phyloP scores from a whole-genome alignment of 2,113 vertebrate genomes.

The Sterrhoptilus dennistouni region DNA sequence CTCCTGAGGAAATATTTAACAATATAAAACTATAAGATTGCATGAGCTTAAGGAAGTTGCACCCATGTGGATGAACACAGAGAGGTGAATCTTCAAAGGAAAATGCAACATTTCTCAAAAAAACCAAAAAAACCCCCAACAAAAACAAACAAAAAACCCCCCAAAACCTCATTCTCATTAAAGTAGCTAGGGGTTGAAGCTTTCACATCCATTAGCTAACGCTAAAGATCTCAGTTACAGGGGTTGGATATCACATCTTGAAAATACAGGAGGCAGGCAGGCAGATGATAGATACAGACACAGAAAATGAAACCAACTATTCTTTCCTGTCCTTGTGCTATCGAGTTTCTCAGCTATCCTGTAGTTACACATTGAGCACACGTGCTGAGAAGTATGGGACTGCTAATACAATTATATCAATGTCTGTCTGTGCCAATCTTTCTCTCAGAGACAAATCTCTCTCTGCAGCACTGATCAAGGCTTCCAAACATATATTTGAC shows the following conservation, averaged over 20 bases:
- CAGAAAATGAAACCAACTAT: not conserved
- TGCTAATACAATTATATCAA: constrained; percentile 23
- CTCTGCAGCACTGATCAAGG: constrained; percentile 10
- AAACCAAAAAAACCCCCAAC: not conserved
- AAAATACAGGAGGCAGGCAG: not conserved
- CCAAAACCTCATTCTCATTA: not conserved
- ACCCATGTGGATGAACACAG: not conserved
- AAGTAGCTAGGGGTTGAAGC: not conserved
- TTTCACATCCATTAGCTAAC: not conserved
- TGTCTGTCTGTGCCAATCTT: not conserved
- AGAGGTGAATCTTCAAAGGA: not conserved
- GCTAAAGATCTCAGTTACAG: not conserved
- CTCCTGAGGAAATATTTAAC: not conserved
- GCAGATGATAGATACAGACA: not conserved
- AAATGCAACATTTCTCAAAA: not conserved
- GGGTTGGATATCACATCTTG: not conserved
- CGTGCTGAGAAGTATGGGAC: not conserved
- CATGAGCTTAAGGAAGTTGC: not conserved
- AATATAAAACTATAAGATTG: not conserved
- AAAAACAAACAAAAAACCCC: not conserved
- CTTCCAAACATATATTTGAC: not conserved
- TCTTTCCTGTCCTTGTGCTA: not conserved
- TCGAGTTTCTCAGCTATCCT: constrained; percentile 10
- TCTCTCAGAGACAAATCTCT: not conserved
- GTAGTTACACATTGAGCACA: not conserved